Base-by-base conservation (phyloP, 2,888 invertebrate species). In the Dolichomitus sp. region DNA sequence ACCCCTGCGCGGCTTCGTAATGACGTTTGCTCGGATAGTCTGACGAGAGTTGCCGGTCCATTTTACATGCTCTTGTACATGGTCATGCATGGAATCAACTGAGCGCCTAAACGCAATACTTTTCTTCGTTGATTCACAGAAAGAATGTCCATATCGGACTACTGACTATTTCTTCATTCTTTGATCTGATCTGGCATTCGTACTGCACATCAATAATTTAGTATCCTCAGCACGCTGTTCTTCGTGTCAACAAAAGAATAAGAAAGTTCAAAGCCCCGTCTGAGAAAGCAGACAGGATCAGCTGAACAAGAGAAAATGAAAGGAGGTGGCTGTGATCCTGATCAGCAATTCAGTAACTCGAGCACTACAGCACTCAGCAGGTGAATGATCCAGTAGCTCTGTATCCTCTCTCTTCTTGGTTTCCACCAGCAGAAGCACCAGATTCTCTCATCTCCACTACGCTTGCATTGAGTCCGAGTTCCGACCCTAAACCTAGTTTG, bases 401-500 rank as follows among this genome's bases (percentile, higher is more conserved):
- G 14, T 54, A 69, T 54, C 45, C n/a, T n/a, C 61, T 30, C 72
- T 68, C 68, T 19, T 66, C 48, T 54, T n/a, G 65, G 19, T 17
- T 70, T 63, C 69, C 42, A 65, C 11, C 52, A 66, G 59, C 45
- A 54, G 69, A 73, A 48, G 66, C 73, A 45, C 48, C 57, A 75
- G 72, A 80, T 80, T 80, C 74, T 72, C 73, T 68, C 68, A 19
- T 72, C 68, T 72, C 72, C 73, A 69, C 59, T 82, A 48, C 72
- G 66, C 69, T 65, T 69, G 72, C 77, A 80, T 76, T 33, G 75
- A 76, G 83, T 76, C 72, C 72, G 72, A 84, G 76, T 65, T 63
- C 54, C 75, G 77, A 75, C 68, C 66, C 85, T 70, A 57, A 83
- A 80, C 70, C 86, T 85, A 82, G 84, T 86, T 85, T 85, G 86